phyloP scores from a whole-genome alignment of 2,888 invertebrate species.

The Idaea straminata region DNA sequence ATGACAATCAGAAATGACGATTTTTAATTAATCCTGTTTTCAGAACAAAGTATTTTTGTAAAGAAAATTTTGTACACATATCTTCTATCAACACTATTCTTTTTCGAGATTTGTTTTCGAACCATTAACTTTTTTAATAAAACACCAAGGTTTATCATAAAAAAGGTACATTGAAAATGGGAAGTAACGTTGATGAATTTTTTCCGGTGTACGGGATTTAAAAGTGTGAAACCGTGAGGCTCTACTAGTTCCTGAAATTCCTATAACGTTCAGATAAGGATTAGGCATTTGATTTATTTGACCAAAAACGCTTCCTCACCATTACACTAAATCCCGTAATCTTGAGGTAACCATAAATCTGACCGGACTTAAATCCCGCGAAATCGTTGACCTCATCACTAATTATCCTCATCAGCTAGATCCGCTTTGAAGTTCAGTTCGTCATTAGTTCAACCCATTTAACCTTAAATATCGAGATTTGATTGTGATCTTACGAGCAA shows the following conservation, averaged over 20 bases:
- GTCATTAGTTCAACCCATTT: slow-evolving; percentile 31
- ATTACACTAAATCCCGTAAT: not conserved
- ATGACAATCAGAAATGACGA: too few species aligned
- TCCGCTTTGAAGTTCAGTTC: slow-evolving; percentile 34
- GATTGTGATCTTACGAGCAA: not conserved
- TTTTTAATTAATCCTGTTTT: too few species aligned
- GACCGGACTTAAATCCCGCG: not conserved
- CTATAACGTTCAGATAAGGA: not conserved
- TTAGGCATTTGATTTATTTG: not conserved
- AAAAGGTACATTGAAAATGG: too few species aligned
- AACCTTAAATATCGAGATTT: slow-evolving; percentile 1
- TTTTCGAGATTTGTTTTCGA: too few species aligned
- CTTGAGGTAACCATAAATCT: not conserved
- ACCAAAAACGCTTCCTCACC: not conserved
- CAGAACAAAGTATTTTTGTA: too few species aligned
- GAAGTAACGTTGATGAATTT: too few species aligned
- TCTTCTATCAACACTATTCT: too few species aligned
- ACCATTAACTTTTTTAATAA: too few species aligned
- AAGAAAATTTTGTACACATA: too few species aligned
- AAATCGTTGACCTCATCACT: slow-evolving; percentile 20
- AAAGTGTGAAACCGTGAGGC: too few species aligned
- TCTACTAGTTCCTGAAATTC: not conserved
- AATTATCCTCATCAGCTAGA: slow-evolving; percentile 35
- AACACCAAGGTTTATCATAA: too few species aligned
- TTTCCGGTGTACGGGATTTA: too few species aligned